Evolutionary conservation across 2,888 invertebrate genomes (phyloP).

Genomic region (Meloe dianella): DNA sequence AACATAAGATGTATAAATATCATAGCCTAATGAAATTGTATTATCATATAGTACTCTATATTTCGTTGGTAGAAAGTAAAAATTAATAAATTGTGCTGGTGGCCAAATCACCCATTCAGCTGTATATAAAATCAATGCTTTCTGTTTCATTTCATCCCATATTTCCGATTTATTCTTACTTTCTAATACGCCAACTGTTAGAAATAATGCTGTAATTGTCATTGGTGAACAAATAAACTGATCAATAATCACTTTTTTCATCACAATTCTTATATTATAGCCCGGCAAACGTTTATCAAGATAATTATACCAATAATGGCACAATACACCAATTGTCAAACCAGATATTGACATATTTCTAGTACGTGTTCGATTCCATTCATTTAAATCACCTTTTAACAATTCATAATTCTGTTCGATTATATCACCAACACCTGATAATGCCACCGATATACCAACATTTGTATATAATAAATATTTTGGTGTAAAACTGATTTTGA

Average conservation of each 20-base stretch:
- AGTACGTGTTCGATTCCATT: constrained; percentile 69
- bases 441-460: constrained; percentile 73
- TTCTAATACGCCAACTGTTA: constrained; percentile 77
- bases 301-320: constrained; percentile 86
- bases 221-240: constrained; percentile 85
- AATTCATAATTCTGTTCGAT: constrained; percentile 83
- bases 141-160: constrained; percentile 70
- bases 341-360: constrained; percentile 81
- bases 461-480: constrained; percentile 82
- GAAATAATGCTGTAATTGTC: constrained; percentile 77
- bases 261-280: constrained; percentile 67
- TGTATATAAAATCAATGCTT: constrained; percentile 78
- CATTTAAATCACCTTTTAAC: constrained; percentile 62
- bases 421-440: constrained; percentile 80
- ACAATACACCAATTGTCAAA: constrained; percentile 75
- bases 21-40: constrained; percentile 82
- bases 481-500: constrained; percentile 63
- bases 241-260: constrained; percentile 82
- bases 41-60: constrained; percentile 89
- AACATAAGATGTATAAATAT: constrained; percentile 83
- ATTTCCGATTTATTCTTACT: constrained; percentile 67
- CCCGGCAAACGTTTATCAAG: constrained; percentile 78
- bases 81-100: constrained; percentile 90
- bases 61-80: constrained; percentile 81
- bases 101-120: constrained; percentile 95